These are phyloP conservation scores for Porites cylindrica DNA, from an alignment of 92 coral and sea anemone genomes.

Conservation along the genomic window DNA sequence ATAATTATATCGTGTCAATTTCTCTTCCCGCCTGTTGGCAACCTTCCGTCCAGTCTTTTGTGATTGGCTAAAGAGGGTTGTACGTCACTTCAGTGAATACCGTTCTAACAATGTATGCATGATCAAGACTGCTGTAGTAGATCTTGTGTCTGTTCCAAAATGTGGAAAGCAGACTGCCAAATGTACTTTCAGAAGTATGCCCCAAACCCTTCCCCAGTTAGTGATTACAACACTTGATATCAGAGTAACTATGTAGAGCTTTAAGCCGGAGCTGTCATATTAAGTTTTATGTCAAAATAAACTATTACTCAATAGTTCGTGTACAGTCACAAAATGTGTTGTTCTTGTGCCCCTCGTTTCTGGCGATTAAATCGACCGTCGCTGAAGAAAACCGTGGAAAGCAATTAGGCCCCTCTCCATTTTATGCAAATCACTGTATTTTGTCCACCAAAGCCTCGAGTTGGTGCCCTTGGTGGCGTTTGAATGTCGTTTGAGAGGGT, in stretches of 20 bases:
- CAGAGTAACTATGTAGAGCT: slow-evolving; percentile 89
- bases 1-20: no score
- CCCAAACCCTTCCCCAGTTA: slow-evolving; percentile 57
- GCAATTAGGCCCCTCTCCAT: no score
- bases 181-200: slow-evolving; percentile 56
- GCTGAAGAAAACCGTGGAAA: no score
- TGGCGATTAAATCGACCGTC: no score
- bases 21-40: no score
- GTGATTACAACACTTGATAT: slow-evolving; percentile 73
- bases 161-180: slow-evolving; percentile 48
- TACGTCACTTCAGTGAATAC: background rate
- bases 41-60: no score
- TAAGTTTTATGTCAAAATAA: slow-evolving; percentile 97
- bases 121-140: slow-evolving; percentile 3
- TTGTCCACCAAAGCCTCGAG: no score
- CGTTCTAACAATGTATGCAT: no score
- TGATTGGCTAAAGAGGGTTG: background rate
- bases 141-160: slow-evolving; percentile 46
- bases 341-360: slow-evolving; percentile 2
- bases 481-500: no score
- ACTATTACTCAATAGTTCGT: slow-evolving; percentile 90
- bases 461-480: no score
- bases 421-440: no score
- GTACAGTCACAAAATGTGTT: slow-evolving; percentile 58
- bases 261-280: slow-evolving; percentile 89